Evolutionary conservation across 2,113 vertebrate species (phyloP), one percentile per base, ranked within the genome.

Genomic region (Semnornis frantzii): DNA sequence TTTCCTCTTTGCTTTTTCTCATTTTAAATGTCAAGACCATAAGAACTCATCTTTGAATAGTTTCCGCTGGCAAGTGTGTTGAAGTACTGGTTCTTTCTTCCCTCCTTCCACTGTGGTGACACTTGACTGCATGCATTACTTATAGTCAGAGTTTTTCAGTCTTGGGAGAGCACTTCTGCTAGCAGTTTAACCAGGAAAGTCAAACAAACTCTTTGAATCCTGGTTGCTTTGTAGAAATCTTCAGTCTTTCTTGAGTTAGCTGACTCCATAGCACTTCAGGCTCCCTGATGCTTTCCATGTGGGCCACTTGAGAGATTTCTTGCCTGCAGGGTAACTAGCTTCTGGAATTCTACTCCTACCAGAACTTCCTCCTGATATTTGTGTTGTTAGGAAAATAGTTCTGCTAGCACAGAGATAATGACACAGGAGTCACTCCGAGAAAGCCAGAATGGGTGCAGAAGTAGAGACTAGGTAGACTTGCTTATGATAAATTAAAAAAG

Each of bases 201-300:
- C 60, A 69, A 81, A 60, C 55, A 31, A 69, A 65, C 50, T 64
- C 64, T 64, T 34, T 72, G 69, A 80, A 62, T 82, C 33, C 74
- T n/a, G 7, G 18, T 50, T 60, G 66, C 77, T 85, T 82, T 78
- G 5, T n/a, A 70, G 55, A 64, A 73, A 46, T 55, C 42, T 82
- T 69, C 8, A 5, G 33, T 14, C 59, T 94, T 73, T 46, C 16
- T 23, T 21, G 59, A 92, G 87, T 46, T 79, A 34, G 30, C 65
- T 72, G 48, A 7, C 54, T 77, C 64, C 10, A 1, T 13, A 14
- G 48, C 2, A 0, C 76, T 12, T 44, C 1, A 1, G 39, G 59
- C 65, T 34, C 58, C 63, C 64, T 31, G 24, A 28, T 63, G 48
- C 55, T 64, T 80, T 63, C 65, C 75, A 34, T 11, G 7, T 72